Evolutionary conservation across 1,140 invertebrate genomes (phyloP).

Genomic region (Aphidius ervi): DNA sequence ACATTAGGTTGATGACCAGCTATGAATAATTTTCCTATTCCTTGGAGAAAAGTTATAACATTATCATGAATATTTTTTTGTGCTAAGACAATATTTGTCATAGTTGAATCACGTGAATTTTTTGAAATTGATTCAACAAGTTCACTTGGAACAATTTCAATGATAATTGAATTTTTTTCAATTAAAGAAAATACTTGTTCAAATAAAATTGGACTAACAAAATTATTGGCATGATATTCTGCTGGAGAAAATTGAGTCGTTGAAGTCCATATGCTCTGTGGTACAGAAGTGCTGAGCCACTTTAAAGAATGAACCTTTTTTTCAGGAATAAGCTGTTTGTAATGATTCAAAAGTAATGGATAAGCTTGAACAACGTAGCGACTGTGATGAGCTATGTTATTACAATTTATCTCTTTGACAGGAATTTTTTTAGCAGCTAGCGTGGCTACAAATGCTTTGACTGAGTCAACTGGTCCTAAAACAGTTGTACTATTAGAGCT

Average conservation of each 20-base stretch:
- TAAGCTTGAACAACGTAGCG: conserved; percentile 60
- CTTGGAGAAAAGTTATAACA: conserved; percentile 64
- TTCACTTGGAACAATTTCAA: conserved; percentile 82
- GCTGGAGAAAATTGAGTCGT: conserved; percentile 72
- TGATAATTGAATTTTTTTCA: conserved; percentile 76
- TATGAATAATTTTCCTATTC: conserved; percentile 67
- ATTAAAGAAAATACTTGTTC: conserved; percentile 74
- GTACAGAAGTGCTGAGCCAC: conserved; percentile 86
- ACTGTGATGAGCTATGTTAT: conserved; percentile 71
- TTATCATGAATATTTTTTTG: conserved; percentile 71
- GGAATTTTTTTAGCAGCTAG: conserved; percentile 70
- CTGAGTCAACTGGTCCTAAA: conserved; percentile 60
- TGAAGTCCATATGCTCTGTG: conserved; percentile 70
- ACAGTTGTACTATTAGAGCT: conserved; percentile 65
- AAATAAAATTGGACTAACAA: conserved; percentile 68
- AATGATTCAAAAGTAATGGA: conserved; percentile 65
- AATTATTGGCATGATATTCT: conserved; percentile 90
- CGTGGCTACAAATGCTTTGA: conserved; percentile 43
- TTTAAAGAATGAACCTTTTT: conserved; percentile 67
- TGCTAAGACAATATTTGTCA: conserved; percentile 74
- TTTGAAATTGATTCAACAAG: conserved; percentile 65
- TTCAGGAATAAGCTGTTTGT: conserved; percentile 66
- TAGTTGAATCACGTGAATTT: conserved; percentile 54
- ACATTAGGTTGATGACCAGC: conserved; percentile 61
- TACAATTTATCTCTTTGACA: conserved; percentile 64